Conservation (phyloP, 2,888 invertebrate genomes). For the Lasioglossum vierecki region DNA sequence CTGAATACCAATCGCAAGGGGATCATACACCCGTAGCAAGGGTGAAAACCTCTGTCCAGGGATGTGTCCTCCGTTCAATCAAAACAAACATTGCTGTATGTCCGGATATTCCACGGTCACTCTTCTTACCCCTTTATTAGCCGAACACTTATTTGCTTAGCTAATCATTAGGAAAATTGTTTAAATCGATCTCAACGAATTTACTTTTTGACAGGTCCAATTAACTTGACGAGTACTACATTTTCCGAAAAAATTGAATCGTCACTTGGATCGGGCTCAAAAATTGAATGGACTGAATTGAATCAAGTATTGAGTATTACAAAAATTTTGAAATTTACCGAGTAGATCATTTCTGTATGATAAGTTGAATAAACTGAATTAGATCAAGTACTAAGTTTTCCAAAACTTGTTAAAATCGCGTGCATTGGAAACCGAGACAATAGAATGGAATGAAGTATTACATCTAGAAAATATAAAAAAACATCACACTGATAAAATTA, state of each 20-base stretch:
- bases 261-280: not conserved
- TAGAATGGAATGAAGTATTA: no score
- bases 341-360: not conserved
- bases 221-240: no score
- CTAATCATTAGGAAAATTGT: not conserved
- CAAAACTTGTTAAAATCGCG: no score
- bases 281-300: not conserved
- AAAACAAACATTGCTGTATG: constrained; percentile 43
- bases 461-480: no score
- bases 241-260: no score
- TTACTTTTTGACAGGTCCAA: no score
- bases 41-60: constrained; percentile 44
- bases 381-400: no score
- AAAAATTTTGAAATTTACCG: no score
- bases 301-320: not conserved
- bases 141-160: not conserved
- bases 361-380: no score
- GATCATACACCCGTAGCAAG: constrained; percentile 30
- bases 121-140: not conserved
- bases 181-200: no score
- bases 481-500: no score
- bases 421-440: no score
- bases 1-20: constrained; percentile 79
- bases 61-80: constrained; percentile 47
- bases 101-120: constrained; percentile 29